Evolutionary conservation across 1,140 invertebrate genomes (phyloP), one percentile per base, ranked within the genome.

Genomic region (Drosophila pseudoobscura): DNA sequence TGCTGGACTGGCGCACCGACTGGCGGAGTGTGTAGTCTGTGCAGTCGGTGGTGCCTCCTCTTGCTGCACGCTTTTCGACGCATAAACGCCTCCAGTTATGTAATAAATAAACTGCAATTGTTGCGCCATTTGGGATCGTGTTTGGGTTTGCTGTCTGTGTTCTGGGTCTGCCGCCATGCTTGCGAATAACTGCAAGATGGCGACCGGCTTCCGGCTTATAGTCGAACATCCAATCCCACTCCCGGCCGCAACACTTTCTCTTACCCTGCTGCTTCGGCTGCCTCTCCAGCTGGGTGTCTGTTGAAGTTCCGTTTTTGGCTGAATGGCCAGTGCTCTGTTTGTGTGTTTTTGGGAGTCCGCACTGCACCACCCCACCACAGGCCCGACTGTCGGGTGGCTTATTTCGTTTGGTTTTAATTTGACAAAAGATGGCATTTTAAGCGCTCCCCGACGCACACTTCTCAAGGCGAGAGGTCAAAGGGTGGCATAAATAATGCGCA

Each of bases 51-150:
- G 2, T 13, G 3, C 11, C 54, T 39, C 9, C 63, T 44, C 47
- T 63, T 41, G 17, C 17, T 41, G 4, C 31, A 20, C n/a, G 56
- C 57, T 72, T 64, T 61, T 49, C 47, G 54, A 65, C 68, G 71
- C 75, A 76, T 87, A 83, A 87, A 83, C 78, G 83, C 83, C 83
- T 76, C 41, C 65, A 73, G 83, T 76, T 83, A 79, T 88, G 83
- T 83, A 88, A 88, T 88, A 88, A 88, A 87, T 82, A 88, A 88
- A 88, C 68, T 79, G 65, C 68, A 80, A 83, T 88, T 84, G 80
- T 78, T 83, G 71, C 79, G 58, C 66, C 56, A 72, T 1, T n/a
- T 41, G 45, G 13, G n/a, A n/a, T 31, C 7, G 35, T 17, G 15
- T 50, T 20, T 41, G 11, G 3, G n/a, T 46, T 55, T 62, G 64